Conservation (phyloP, 2,113 vertebrate species). For the Bufo bufo region DNA sequence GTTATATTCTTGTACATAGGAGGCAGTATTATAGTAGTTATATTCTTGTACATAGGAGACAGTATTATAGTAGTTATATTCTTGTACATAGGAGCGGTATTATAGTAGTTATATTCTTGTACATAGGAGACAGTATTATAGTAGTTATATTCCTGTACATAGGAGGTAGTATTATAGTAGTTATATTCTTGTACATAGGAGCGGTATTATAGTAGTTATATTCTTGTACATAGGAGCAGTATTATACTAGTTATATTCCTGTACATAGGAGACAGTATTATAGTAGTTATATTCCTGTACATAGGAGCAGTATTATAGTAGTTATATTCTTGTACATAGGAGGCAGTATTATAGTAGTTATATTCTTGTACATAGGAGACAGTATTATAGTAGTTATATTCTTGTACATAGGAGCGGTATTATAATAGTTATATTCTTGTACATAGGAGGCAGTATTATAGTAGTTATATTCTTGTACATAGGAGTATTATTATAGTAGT, state of each 20-base stretch:
- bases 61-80: not conserved
- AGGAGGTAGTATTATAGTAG: not conserved
- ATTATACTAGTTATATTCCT: not conserved
- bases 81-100: not conserved
- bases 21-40: not conserved
- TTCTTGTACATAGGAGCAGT: not conserved
- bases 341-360: not conserved
- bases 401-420: not conserved
- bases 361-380: not conserved
- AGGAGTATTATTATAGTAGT: not conserved
- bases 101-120: no score
- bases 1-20: not conserved
- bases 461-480: not conserved
- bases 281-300: no score
- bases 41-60: not conserved
- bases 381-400: slow-evolving; percentile 1
- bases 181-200: not conserved
- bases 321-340: not conserved
- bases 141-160: not conserved
- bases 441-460: not conserved
- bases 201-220: not conserved
- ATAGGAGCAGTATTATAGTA: not conserved
- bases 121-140: no score
- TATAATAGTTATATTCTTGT: not conserved
- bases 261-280: no score